These are phyloP conservation scores for Zoanthus gigantus DNA, from an alignment of 92 coral and sea anemone genomes.

Conservation along the genomic window DNA sequence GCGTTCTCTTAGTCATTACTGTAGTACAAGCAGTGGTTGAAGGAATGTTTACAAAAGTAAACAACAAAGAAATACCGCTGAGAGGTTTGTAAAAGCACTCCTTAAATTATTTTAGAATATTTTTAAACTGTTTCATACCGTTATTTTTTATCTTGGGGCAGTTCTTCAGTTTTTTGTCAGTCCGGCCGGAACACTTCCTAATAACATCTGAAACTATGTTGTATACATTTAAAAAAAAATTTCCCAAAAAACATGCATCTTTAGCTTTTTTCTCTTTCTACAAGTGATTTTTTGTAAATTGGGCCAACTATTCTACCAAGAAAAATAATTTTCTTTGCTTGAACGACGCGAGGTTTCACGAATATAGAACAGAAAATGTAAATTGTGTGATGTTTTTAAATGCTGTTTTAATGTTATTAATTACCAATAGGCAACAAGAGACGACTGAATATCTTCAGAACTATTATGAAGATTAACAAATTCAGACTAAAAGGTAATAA, in stretches of 20 bases:
- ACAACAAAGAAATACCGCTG: neutral
- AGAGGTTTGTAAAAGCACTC: constrained; percentile 15
- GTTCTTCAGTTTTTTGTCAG: neutral
- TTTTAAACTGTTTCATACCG: no score
- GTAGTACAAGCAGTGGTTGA: neutral
- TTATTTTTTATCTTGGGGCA: neutral
- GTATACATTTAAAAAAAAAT: no score
- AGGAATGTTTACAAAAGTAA: neutral
- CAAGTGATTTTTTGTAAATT: no score
- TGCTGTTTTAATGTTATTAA: neutral
- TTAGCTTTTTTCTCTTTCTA: no score
- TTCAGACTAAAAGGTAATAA: constrained; percentile 24
- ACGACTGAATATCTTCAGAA: constrained; percentile 32
- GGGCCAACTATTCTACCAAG: no score
- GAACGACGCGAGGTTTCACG: no score
- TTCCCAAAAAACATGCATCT: no score
- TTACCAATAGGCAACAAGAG: constrained; percentile 9
- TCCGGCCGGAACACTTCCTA: no score
- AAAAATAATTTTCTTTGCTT: no score
- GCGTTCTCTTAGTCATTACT: neutral
- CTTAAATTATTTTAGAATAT: neutral
- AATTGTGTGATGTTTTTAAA: no score
- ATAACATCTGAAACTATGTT: no score
- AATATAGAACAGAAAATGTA: no score
- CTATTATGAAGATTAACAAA: constrained; percentile 25